Evolutionary conservation across 2,888 invertebrate genomes (phyloP), one percentile per base, ranked within the genome.

Genomic region (Xanthorhoe spadicearia): DNA sequence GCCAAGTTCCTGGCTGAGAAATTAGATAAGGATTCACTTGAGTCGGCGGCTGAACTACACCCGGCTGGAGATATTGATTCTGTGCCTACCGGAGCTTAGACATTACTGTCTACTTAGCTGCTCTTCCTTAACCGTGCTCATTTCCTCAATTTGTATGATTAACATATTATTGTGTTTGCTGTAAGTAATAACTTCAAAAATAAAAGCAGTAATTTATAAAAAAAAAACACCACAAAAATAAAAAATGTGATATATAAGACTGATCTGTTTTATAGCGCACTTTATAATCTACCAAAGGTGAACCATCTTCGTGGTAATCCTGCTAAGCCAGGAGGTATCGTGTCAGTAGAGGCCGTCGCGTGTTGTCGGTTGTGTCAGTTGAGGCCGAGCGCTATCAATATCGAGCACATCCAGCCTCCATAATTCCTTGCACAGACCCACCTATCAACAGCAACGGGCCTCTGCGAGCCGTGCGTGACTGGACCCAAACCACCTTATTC

Each of bases 371-470:
- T 46, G 13, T 35, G 53, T 54, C 32, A 53, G 55, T 55, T 52
- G 59, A 28, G 38, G 9, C 38, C 8, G 48, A n/a, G 15, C 56
- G n/a, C n/a, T n/a, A n/a, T n/a, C 49, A 52, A 32, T 64, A 63
- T 63, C 56, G 18, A 32, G 35, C 61, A 46, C 60, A 28, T 59
- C 56, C 64, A 62, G 61, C 19, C 64, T n/a, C 15, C 53, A 38
- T 67, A 55, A 43, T 32, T 57, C 64, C 61, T 46, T 59, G 59
- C 51, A n/a, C 49, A 55, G 51, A 60, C 49, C 58, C 66, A 62
- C 61, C 59, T 62, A 56, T 58, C 64, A 62, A 54, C 67, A 57
- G 64, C 50, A 64, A 59, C 52, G 61, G 64, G 64, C 51, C 67
- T 51, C 38, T n/a, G 15, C 49, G 19, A 49, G 19, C 43, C 1